Evolutionary conservation across 2,888 invertebrate genomes (phyloP).

Genomic region (Trichogramma evanescens): DNA sequence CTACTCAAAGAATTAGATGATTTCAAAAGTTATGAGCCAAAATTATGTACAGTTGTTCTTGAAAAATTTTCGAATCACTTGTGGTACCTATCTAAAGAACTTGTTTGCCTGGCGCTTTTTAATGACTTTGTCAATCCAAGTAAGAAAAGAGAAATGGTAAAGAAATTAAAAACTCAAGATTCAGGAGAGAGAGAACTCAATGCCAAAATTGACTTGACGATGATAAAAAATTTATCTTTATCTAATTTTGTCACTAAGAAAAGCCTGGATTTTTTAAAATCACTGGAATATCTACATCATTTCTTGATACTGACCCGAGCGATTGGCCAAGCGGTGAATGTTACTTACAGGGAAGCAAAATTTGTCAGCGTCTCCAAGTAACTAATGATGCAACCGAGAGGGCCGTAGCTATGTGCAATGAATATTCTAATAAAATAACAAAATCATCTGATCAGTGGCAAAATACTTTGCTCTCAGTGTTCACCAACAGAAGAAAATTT

Average conservation of each 20-base stretch:
- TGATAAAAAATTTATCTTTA: neutral
- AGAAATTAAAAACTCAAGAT: neutral
- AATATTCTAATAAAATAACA: neutral
- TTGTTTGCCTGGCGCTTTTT: conserved; percentile 8
- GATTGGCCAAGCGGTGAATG: neutral
- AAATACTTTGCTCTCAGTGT: neutral
- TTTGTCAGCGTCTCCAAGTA: neutral
- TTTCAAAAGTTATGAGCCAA: conserved; percentile 1
- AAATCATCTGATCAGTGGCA: neutral
- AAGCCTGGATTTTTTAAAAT: neutral
- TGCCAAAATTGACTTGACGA: neutral
- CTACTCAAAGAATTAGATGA: neutral
- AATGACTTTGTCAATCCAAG: conserved; percentile 5
- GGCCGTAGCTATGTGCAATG: neutral
- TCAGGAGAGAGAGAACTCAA: neutral
- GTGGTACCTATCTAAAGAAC: conserved; percentile 15
- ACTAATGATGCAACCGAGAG: neutral
- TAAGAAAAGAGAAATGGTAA: conserved; percentile 8
- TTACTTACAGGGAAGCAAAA: neutral
- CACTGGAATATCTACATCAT: neutral
- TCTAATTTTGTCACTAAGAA: neutral
- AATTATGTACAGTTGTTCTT: conserved; percentile 2
- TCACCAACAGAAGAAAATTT: neutral
- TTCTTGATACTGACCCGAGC: neutral
- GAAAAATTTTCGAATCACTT: conserved; percentile 6